phyloP scores from a whole-genome alignment of 1,140 invertebrate species.

The Campoletis sonorensis region DNA sequence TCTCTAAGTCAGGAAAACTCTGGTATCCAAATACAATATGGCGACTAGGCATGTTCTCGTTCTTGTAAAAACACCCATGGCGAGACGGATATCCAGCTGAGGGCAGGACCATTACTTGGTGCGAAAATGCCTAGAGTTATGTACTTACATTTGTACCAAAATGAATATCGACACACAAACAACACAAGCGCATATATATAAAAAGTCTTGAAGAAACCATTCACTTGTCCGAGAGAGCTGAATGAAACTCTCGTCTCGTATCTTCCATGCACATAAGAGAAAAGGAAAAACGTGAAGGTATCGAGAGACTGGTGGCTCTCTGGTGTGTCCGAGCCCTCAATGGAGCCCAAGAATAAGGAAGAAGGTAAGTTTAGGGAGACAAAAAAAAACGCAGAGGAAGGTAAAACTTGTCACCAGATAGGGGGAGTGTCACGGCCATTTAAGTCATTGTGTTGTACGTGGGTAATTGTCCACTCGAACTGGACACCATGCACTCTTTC shows the following conservation, averaged over 20 bases:
- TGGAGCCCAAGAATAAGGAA: slow-evolving; percentile 20
- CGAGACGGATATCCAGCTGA: slow-evolving; percentile 49
- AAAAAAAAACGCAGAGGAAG: slow-evolving; percentile 5
- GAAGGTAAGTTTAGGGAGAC: not conserved
- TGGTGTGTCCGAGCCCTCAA: not conserved
- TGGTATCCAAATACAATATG: not conserved
- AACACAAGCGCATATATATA: not conserved
- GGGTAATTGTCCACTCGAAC: slow-evolving; percentile 32
- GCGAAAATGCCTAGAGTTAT: slow-evolving; percentile 36
- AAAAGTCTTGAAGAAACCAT: slow-evolving; percentile 30
- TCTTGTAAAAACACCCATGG: slow-evolving; percentile 45
- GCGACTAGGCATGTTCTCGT: not conserved
- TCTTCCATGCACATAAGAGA: slow-evolving; percentile 1
- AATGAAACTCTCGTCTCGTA: slow-evolving; percentile 29
- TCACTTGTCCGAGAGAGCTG: slow-evolving; percentile 21
- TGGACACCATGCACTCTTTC: not conserved
- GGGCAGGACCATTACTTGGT: slow-evolving; percentile 43
- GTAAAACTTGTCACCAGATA: slow-evolving; percentile 37
- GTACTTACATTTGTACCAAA: not conserved
- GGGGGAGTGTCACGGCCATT: slow-evolving; percentile 37
- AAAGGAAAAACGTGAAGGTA: slow-evolving; percentile 23
- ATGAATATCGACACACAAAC: not conserved
- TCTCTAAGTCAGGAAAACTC: not conserved
- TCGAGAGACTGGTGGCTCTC: not conserved
- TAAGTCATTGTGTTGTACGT: slow-evolving; percentile 29